Conservation (phyloP, 2,888 invertebrate genomes). For the Mesoligia furuncula region DNA sequence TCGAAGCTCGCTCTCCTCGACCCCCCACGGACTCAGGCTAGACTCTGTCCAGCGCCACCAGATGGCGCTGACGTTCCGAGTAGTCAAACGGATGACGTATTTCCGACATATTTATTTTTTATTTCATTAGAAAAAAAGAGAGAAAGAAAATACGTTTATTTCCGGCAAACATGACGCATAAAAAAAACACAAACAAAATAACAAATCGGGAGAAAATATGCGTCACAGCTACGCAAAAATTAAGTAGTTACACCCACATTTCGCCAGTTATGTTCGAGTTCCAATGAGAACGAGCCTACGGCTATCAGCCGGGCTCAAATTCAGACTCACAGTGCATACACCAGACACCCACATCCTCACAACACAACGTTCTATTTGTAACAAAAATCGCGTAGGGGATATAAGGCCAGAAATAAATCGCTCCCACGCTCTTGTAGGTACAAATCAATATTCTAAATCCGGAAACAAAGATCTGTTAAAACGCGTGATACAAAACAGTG, state of each 20-base stretch:
- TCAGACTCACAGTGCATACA: background rate
- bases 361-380: background rate
- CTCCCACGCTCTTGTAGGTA: background rate
- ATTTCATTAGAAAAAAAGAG: too few relatives aligned
- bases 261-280: background rate
- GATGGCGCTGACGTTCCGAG: too few relatives aligned
- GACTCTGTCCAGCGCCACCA: too few relatives aligned
- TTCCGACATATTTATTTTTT: too few relatives aligned
- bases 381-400: background rate
- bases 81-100: too few relatives aligned
- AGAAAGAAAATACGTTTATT: too few relatives aligned
- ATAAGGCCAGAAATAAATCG: constrained; percentile 18
- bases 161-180: too few relatives aligned
- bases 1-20: too few relatives aligned
- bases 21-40: too few relatives aligned
- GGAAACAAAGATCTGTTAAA: constrained; percentile 50
- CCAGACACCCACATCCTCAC: background rate
- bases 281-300: background rate
- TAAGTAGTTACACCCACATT: background rate
- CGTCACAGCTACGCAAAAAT: too few relatives aligned
- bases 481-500: constrained; percentile 39
- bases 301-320: background rate
- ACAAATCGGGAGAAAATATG: too few relatives aligned
- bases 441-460: constrained; percentile 41
- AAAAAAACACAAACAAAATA: too few relatives aligned